Evolutionary conservation across 2,113 vertebrate genomes (phyloP).

Genomic region (Polypterus senegalus): DNA sequence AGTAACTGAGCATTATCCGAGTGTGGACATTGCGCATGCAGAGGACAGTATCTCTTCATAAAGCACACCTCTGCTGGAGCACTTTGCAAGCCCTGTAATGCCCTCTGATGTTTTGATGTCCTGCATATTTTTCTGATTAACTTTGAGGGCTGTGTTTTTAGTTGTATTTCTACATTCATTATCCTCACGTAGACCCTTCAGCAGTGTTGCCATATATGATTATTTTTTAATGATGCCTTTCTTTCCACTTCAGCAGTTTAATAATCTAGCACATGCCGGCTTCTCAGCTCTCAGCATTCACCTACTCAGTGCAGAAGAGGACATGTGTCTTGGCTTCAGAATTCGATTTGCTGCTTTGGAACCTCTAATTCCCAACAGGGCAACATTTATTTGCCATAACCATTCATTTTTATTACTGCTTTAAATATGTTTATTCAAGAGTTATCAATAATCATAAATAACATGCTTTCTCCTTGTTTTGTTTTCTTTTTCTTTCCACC

Average conservation of each 20-base stretch:
- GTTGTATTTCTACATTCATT: slow-evolving; percentile 83
- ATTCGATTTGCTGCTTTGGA: slow-evolving; percentile 77
- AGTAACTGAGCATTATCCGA: slow-evolving; percentile 64
- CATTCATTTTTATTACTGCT: slow-evolving; percentile 88
- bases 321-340: slow-evolving; percentile 64
- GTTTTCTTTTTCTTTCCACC: slow-evolving; percentile 35
- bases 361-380: slow-evolving; percentile 69
- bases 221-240: slow-evolving; percentile 88
- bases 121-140: slow-evolving; percentile 81
- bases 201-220: slow-evolving; percentile 80
- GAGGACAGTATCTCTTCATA: slow-evolving; percentile 68
- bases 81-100: slow-evolving; percentile 65
- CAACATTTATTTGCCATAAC: slow-evolving; percentile 79
- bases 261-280: slow-evolving; percentile 78
- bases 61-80: slow-evolving; percentile 68
- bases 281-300: slow-evolving; percentile 68
- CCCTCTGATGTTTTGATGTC: slow-evolving; percentile 76
- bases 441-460: slow-evolving; percentile 97
- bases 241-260: slow-evolving; percentile 81
- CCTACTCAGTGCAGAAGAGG: slow-evolving; percentile 62
- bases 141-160: slow-evolving; percentile 76
- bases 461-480: slow-evolving; percentile 56
- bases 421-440: slow-evolving; percentile 89
- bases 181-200: slow-evolving; percentile 71
- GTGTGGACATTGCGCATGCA: slow-evolving; percentile 60